phyloP scores from a whole-genome alignment of 2,797 vertebrate species.

The Scomberomorus guttatus region DNA sequence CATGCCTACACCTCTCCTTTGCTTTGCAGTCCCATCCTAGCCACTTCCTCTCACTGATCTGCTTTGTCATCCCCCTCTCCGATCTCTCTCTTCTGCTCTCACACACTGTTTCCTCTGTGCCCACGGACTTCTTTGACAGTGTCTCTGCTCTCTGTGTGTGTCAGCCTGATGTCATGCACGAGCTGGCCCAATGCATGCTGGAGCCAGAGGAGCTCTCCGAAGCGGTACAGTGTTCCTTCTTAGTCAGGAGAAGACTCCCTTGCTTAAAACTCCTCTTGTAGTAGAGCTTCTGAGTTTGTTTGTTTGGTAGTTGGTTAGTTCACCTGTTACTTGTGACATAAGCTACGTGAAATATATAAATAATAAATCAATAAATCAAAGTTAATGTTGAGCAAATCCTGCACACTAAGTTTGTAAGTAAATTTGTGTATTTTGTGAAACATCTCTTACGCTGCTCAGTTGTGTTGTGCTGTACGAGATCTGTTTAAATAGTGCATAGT shows the following conservation, averaged over 20 bases:
- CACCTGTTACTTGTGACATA: constrained; percentile 9
- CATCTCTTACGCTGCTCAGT: not conserved
- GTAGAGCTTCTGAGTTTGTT: constrained; percentile 5
- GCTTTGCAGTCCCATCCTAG: constrained; percentile 69
- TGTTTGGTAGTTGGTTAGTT: constrained; percentile 26
- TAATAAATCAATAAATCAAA: not conserved
- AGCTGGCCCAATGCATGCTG: constrained; percentile 89
- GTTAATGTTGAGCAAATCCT: not conserved
- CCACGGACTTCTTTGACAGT: constrained; percentile 58
- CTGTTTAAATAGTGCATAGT: not conserved
- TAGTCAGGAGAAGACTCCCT: constrained; percentile 9
- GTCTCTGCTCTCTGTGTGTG: constrained; percentile 58
- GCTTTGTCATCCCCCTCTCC: constrained; percentile 64
- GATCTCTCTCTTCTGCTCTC: constrained; percentile 52
- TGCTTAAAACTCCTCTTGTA: constrained; percentile 16
- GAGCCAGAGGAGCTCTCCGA: constrained; percentile 85
- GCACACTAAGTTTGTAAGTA: not conserved
- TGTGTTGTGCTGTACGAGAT: not conserved
- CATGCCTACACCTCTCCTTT: constrained; percentile 70
- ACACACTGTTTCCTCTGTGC: constrained; percentile 54
- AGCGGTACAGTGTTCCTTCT: constrained; percentile 81
- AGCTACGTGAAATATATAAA: not conserved
- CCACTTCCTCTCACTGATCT: constrained; percentile 69
- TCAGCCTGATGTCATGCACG: constrained; percentile 90
- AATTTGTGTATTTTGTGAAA: not conserved